Evolutionary conservation across 2,888 invertebrate species (phyloP).

Genomic region (Bursaphelenchus okinawaensis): DNA sequence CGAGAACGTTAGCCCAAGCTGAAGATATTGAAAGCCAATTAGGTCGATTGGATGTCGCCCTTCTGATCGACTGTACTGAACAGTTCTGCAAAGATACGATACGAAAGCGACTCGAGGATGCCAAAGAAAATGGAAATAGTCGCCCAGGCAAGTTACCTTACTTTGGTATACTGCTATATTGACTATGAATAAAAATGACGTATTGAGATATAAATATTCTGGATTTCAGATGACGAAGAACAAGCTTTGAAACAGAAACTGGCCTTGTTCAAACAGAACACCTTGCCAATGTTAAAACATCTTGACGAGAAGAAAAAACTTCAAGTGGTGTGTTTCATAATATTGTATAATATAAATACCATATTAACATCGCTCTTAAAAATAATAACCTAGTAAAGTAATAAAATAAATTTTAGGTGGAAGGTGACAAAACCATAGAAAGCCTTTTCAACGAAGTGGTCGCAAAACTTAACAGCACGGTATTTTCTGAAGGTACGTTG

Average conservation of each 20-base stretch:
- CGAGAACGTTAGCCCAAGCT: slow-evolving; percentile 59
- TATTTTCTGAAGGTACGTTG: not conserved
- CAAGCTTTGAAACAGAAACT: slow-evolving; percentile 77
- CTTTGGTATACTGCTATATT: too few relatives aligned
- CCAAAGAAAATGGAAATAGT: slow-evolving; percentile 17
- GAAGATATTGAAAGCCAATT: slow-evolving; percentile 55
- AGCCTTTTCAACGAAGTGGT: not conserved
- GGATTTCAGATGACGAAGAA: slow-evolving; percentile 71
- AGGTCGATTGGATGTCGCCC: slow-evolving; percentile 67
- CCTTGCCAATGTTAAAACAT: slow-evolving; percentile 79
- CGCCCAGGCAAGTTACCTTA: slow-evolving; percentile 4
- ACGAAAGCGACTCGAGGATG: slow-evolving; percentile 28
- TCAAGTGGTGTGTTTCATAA: slow-evolving; percentile 77
- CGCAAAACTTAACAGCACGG: not conserved
- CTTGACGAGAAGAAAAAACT: slow-evolving; percentile 77
- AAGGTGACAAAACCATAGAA: not conserved
- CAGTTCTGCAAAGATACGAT: slow-evolving; percentile 60
- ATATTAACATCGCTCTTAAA: too few relatives aligned
- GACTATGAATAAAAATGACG: not conserved
- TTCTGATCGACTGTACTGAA: slow-evolving; percentile 84
- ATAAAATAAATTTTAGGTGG: not conserved
- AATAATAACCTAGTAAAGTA: too few relatives aligned
- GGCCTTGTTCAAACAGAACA: slow-evolving; percentile 78
- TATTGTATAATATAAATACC: too few relatives aligned
- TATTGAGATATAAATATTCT: not conserved